Evolutionary conservation across 1,140 invertebrate species (phyloP).

Genomic region (Bombus consobrinus): DNA sequence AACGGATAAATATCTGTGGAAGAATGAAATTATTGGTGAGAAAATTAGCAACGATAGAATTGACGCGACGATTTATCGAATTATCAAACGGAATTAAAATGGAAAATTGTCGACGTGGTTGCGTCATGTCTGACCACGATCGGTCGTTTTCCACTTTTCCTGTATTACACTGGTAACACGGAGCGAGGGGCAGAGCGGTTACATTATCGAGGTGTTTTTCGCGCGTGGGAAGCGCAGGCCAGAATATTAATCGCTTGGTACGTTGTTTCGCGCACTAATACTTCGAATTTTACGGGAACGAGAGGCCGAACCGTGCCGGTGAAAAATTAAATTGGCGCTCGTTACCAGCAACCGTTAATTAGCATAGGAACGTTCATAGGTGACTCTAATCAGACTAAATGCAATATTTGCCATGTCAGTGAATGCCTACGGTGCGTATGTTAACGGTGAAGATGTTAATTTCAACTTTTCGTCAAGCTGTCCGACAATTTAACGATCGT

Average conservation of each 20-base stretch:
- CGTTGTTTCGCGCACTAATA: neutral
- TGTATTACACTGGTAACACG: too few relatives aligned
- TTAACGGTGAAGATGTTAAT: slow-evolving; percentile 25
- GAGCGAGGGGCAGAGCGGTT: neutral
- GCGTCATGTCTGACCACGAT: neutral
- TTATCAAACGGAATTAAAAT: neutral
- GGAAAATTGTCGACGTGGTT: neutral
- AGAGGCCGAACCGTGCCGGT: neutral
- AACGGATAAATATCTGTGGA: neutral
- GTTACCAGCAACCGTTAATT: slow-evolving; percentile 13
- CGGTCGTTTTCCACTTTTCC: slow-evolving; percentile 6
- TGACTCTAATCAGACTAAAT: slow-evolving; percentile 46
- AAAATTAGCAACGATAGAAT: neutral
- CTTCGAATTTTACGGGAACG: neutral
- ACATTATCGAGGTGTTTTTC: slow-evolving; percentile 14
- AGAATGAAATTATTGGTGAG: too few relatives aligned
- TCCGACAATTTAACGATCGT: neutral
- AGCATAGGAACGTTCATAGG: slow-evolving; percentile 36
- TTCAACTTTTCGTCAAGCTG: slow-evolving; percentile 9
- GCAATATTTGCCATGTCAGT: slow-evolving; percentile 39
- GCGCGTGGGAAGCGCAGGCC: neutral
- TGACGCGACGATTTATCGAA: neutral
- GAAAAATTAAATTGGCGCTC: slow-evolving; percentile 45
- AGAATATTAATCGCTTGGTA: slow-evolving; percentile 22
- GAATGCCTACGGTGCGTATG: neutral